Evolutionary conservation across 2,888 invertebrate species (phyloP).

Genomic region (Cantharis rustica): DNA sequence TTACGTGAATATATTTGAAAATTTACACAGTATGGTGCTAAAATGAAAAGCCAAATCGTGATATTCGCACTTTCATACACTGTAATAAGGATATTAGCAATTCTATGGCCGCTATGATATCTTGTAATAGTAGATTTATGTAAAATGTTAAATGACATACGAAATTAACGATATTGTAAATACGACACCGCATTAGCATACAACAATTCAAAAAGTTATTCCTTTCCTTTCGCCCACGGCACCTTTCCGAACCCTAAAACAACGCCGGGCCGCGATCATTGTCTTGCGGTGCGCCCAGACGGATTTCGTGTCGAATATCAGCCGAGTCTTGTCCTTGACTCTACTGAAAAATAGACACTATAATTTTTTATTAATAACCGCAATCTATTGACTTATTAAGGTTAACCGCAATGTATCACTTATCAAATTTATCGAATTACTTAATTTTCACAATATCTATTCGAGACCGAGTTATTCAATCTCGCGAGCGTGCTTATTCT

Average conservation of each 20-base stretch:
- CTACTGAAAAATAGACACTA: neutral
- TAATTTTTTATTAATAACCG: neutral
- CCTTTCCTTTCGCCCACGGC: neutral
- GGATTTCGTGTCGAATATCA: neutral
- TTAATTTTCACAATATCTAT: neutral
- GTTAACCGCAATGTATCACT: neutral
- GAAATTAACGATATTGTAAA: neutral
- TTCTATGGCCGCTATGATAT: conserved; percentile 12
- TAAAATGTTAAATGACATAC: conserved; percentile 1
- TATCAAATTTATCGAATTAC: neutral
- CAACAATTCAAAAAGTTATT: neutral
- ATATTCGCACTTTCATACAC: conserved; percentile 25
- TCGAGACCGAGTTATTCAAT: neutral
- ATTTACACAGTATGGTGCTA: conserved; percentile 1
- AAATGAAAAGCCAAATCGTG: conserved; percentile 24
- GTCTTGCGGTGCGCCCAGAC: neutral
- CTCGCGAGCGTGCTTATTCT: neutral
- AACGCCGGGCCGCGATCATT: neutral
- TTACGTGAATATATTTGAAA: neutral
- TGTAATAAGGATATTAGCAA: conserved; percentile 21
- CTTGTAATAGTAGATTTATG: conserved; percentile 17
- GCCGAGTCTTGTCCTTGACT: neutral
- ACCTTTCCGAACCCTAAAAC: neutral
- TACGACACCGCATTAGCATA: neutral
- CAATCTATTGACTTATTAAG: neutral